These are phyloP conservation scores for Tragelaphus oryx DNA, from an alignment of 2,797 vertebrate genomes.

Conservation along the genomic window DNA sequence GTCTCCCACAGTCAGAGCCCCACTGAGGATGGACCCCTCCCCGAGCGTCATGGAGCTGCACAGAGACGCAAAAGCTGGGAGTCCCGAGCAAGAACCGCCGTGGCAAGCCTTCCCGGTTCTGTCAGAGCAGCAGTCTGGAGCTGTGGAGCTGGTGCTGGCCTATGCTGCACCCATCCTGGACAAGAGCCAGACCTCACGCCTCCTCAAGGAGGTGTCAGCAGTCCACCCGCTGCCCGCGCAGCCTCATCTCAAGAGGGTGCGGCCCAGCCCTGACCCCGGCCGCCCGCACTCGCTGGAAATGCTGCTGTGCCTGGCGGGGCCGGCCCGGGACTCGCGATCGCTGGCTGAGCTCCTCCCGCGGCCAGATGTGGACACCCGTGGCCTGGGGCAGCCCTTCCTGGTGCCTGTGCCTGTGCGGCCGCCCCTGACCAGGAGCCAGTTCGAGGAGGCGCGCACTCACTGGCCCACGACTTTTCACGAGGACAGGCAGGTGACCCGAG, in stretches of 20 bases:
- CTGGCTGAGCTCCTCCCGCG: conserved; percentile 78
- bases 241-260: conserved; percentile 89
- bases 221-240: conserved; percentile 78
- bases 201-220: conserved; percentile 82
- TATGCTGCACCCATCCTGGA: conserved; percentile 86
- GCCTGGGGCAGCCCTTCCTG: conserved; percentile 87
- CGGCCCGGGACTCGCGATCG: background rate
- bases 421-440: conserved; percentile 88
- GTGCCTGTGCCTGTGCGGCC: conserved; percentile 83
- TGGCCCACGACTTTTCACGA: conserved; percentile 93
- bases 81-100: background rate
- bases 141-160: conserved; percentile 80
- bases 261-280: conserved; percentile 72
- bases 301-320: conserved; percentile 82
- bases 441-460: conserved; percentile 84
- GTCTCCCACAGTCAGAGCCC: conserved; percentile 61
- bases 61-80: background rate
- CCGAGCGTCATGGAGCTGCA: background rate
- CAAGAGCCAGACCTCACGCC: conserved; percentile 86
- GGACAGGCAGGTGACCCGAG: conserved; percentile 84
- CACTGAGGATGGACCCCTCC: conserved; percentile 37
- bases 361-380: conserved; percentile 56
- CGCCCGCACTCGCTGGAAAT: conserved; percentile 83
- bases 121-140: conserved; percentile 83
- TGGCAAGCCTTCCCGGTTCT: conserved; percentile 86